phyloP scores from a whole-genome alignment of 2,113 vertebrate genomes.

The Tyto alba region DNA sequence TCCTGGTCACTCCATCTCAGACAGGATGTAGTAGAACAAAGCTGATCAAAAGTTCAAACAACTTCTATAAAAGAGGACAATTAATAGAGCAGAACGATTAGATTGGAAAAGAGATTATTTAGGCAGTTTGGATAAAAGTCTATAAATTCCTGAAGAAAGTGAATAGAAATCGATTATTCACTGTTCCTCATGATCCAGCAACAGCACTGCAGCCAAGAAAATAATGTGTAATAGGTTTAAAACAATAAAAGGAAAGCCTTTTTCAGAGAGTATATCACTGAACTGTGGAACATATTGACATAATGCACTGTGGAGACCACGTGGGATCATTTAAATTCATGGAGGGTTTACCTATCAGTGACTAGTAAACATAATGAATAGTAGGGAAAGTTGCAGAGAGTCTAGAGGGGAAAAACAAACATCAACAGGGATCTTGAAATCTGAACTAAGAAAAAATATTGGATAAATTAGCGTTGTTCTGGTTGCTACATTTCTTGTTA shows the following conservation, averaged over 20 bases:
- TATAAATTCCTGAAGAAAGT: conserved; percentile 7
- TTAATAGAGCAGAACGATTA: background rate
- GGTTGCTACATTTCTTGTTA: background rate
- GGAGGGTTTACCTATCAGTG: background rate
- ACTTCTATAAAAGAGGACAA: background rate
- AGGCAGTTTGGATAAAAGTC: background rate
- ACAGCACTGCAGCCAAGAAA: background rate
- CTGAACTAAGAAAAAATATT: background rate
- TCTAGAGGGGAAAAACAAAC: background rate
- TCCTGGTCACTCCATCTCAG: background rate
- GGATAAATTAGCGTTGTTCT: background rate
- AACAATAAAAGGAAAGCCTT: background rate
- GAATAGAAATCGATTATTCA: conserved; percentile 44
- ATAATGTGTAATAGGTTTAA: conserved; percentile 1
- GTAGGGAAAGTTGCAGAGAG: background rate
- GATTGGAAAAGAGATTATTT: conserved; percentile 17
- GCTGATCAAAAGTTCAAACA: background rate
- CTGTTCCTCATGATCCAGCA: background rate
- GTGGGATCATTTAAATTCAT: background rate
- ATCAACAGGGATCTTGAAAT: background rate
- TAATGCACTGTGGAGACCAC: background rate
- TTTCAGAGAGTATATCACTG: background rate
- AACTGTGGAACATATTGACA: background rate
- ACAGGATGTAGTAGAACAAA: background rate
- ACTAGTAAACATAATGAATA: background rate